phyloP scores from a whole-genome alignment of 2,888 invertebrate genomes.

The Elmis aenea region DNA sequence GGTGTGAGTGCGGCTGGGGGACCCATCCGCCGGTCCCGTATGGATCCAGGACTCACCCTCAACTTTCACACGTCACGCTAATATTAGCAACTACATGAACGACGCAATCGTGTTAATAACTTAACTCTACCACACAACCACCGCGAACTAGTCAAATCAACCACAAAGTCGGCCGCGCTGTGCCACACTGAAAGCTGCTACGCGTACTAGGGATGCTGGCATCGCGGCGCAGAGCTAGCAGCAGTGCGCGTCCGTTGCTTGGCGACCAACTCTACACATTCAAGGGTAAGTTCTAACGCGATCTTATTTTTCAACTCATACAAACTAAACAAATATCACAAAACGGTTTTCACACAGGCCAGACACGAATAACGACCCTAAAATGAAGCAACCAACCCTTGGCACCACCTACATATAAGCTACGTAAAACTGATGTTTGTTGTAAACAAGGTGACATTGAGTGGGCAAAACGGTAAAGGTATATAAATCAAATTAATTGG shows the following conservation, averaged over 20 bases:
- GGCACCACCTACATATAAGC: too few relatives aligned
- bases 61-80: conserved; percentile 1
- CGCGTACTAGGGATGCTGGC: conserved; percentile 18
- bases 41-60: conserved; percentile 45
- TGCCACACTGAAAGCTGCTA: conserved; percentile 27
- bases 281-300: conserved; percentile 16
- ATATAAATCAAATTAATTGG: conserved; percentile 21
- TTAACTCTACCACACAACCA: too few relatives aligned
- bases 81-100: conserved; percentile 1
- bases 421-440: conserved; percentile 11
- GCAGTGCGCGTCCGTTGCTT: conserved; percentile 31
- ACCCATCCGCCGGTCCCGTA: conserved; percentile 47
- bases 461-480: too few relatives aligned
- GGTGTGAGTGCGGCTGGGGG: conserved; percentile 37
- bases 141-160: too few relatives aligned
- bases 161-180: conserved; percentile 18
- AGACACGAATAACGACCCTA: too few relatives aligned
- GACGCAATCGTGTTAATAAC: too few relatives aligned
- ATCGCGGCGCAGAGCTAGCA: conserved; percentile 28
- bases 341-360: not conserved
- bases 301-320: conserved; percentile 8
- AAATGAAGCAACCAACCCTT: too few relatives aligned
- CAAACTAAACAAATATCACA: not conserved
- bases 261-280: conserved; percentile 25
- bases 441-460: conserved; percentile 11